A percentile compares a stretch with the other conserved stretches of the same genome.
Conservation (phyloP, 2,888 invertebrate species). For the Hyppa rectilinea region DNA sequence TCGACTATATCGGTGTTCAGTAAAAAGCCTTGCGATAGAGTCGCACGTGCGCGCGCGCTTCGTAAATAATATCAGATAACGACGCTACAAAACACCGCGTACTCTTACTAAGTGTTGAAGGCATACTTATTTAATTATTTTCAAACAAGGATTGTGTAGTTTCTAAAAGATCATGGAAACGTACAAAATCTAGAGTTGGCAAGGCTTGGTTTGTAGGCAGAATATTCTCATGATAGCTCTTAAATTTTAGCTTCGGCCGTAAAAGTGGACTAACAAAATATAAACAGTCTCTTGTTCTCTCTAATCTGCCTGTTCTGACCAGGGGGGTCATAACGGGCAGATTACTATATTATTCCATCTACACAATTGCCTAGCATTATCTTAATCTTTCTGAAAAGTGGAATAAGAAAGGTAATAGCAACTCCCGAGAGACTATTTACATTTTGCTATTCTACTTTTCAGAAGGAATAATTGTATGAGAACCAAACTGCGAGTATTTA, state of each 20-base stretch:
- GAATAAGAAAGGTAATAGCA: background rate
- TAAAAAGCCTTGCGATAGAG: conserved; percentile 55
- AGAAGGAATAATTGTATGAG: background rate
- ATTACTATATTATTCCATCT: background rate
- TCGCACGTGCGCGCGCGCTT: conserved; percentile 60
- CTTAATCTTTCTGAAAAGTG: background rate
- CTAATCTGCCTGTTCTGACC: too few relatives aligned
- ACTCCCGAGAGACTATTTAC: background rate
- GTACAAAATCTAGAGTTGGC: background rate
- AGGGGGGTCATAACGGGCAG: too few relatives aligned
- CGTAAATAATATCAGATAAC: conserved; percentile 53
- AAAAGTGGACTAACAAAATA: too few relatives aligned
- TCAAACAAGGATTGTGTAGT: conserved; percentile 8
- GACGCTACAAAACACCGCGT: conserved; percentile 11
- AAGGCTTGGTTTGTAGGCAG: background rate
- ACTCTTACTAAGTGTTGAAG: conserved; percentile 16
- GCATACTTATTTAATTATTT: conserved; percentile 30
- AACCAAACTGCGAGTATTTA: background rate
- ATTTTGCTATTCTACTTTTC: background rate
- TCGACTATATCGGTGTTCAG: conserved; percentile 23
- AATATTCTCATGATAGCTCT: background rate
- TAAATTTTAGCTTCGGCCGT: background rate
- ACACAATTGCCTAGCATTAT: background rate
- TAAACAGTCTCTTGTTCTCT: too few relatives aligned
- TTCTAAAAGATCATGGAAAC: conserved; percentile 1